Conservation (phyloP, 2,797 vertebrate species). For the Cossypha heuglini region DNA sequence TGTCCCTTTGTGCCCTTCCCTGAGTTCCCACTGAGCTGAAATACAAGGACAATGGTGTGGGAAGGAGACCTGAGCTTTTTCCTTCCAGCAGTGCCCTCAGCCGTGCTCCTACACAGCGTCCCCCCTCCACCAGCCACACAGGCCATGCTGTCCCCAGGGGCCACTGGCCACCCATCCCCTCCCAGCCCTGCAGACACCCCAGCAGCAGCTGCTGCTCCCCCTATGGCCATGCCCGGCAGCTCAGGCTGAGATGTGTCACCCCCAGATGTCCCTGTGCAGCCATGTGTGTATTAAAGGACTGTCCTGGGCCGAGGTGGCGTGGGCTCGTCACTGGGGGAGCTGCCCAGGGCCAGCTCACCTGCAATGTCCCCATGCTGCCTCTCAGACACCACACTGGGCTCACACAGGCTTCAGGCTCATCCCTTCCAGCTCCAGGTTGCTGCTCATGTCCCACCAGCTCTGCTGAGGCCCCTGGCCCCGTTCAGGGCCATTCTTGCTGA, state of each 20-base stretch:
- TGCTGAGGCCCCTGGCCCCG: accelerated
- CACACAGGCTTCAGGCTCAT: not conserved
- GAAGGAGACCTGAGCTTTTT: not conserved
- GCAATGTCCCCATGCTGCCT: accelerated
- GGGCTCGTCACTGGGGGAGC: not conserved
- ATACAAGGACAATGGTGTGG: not conserved
- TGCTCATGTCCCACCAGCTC: not conserved
- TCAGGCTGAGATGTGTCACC: not conserved
- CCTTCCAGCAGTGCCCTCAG: not conserved
- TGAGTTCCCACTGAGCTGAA: not conserved
- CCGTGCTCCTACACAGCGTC: not conserved
- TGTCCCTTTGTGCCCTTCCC: not conserved
- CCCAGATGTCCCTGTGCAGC: not conserved
- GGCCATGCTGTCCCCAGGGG: not conserved
- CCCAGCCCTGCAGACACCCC: not conserved
- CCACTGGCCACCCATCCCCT: not conserved
- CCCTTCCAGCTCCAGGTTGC: not conserved
- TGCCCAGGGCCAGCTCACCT: not conserved
- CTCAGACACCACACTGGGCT: accelerated
- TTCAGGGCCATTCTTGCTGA: accelerated
- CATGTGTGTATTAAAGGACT: slow-evolving; percentile 2
- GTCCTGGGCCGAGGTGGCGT: accelerated
- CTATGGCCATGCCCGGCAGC: accelerated
- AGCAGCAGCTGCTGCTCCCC: not conserved
- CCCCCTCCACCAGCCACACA: accelerated